phyloP scores from a whole-genome alignment of 2,888 invertebrate genomes.

The Argyresthia albistria region DNA sequence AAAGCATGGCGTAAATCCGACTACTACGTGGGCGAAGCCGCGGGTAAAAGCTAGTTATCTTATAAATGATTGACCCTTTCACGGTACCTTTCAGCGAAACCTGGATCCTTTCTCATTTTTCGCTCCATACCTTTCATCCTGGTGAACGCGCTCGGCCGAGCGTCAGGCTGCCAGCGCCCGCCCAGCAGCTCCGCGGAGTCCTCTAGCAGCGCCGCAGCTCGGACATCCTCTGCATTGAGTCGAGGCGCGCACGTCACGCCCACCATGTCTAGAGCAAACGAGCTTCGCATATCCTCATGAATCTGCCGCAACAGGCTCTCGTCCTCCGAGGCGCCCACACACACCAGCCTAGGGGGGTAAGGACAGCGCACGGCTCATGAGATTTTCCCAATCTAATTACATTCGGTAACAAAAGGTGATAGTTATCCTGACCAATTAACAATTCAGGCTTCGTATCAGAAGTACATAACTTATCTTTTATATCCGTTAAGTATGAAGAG shows the following conservation, averaged over 20 bases:
- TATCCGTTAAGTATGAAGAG: conserved; percentile 6
- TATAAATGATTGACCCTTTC: conserved; percentile 5
- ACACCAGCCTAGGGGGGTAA: conserved; percentile 5
- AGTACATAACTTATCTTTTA: conserved; percentile 5
- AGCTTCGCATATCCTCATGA: conserved; percentile 8
- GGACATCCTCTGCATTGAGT: conserved; percentile 8
- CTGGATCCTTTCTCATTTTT: conserved; percentile 6
- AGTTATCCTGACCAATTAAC: conserved; percentile 16
- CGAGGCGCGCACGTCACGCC: conserved; percentile 11
- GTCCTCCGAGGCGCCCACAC: background rate
- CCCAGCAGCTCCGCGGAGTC: conserved; percentile 9
- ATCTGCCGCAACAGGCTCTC: conserved; percentile 1
- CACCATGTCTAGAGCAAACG: conserved; percentile 12
- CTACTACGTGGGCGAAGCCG: background rate
- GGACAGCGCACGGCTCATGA: conserved; percentile 4
- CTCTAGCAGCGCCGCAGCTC: conserved; percentile 5
- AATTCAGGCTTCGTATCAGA: conserved; percentile 14
- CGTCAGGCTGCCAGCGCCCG: conserved; percentile 15
- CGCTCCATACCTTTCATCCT: conserved; percentile 17
- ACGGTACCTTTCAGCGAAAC: background rate
- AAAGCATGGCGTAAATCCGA: background rate
- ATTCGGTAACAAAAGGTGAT: conserved; percentile 1
- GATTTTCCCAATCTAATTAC: background rate
- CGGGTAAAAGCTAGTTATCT: conserved; percentile 4
- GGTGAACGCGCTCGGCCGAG: conserved; percentile 10